Base-by-base conservation (phyloP, 2,797 vertebrate species). In the Danio aesculapii region DNA sequence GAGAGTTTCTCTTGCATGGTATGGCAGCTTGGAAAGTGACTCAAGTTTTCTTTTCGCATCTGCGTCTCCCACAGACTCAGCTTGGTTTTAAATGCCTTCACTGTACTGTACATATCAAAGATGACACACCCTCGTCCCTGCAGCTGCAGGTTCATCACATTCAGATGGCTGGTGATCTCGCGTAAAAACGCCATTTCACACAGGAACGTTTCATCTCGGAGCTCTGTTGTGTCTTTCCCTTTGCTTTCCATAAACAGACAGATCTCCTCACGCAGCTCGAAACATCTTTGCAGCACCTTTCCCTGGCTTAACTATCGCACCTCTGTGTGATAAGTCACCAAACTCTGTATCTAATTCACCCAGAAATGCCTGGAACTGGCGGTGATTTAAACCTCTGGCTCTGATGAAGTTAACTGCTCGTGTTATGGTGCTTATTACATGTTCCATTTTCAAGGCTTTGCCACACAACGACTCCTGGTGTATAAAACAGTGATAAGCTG, bases 151-250 rank as follows among this genome's bases (percentile, higher is more conserved):
- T 82, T 76, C 14, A 82, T 44, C 14, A 41, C 66, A 79, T 87
- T 19, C 14, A 85, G 82, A 59, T 85, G 81, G 11, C n/a, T 84
- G n/a, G 69, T 41, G 13, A 84, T 82, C 59, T 85, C 81, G 67
- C 81, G 82, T 64, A 89, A 13, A 84, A 86, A 84, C 0, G 69
- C 52, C 62, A 82, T 3, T 19, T 67, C 77, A 71, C 53, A 47
- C 19, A 61, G 44, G 49, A 62, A 71, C 39, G 19, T 69, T 69
- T 78, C 11, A n/a, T 79, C 77, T 21, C 44, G 10, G 55, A 73
- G 46, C 52, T 43, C 50, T 59, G 43, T 49, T 57, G 61, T 43
- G 62, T 59, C 53, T 41, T 79, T 80, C 59, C 63, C 66, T 64
- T 76, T 76, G 66, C 49, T 80, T 41, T 84, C 72, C 71, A 76